These are phyloP conservation scores for Solenopsis invicta DNA, from an alignment of 1,140 invertebrate species.

Conservation along the genomic window DNA sequence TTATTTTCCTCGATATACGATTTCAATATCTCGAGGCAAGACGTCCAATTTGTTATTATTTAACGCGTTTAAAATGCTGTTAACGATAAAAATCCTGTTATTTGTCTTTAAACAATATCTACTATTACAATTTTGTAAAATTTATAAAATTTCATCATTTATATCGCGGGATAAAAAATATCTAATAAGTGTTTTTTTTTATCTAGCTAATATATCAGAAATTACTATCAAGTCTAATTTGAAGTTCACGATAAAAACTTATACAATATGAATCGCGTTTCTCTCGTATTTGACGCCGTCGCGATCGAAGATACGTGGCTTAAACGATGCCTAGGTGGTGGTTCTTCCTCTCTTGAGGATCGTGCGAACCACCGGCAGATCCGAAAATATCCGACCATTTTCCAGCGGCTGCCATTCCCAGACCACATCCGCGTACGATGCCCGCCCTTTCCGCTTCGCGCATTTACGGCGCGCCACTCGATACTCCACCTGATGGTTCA, in stretches of 20 bases:
- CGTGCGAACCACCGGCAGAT: slow-evolving; percentile 16
- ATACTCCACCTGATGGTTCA: slow-evolving; percentile 66
- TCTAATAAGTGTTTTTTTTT: not conserved
- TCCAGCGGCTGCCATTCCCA: slow-evolving; percentile 62
- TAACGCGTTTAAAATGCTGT: not conserved
- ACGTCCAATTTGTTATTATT: not conserved
- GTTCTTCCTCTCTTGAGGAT: slow-evolving; percentile 42
- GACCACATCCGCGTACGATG: slow-evolving; percentile 62
- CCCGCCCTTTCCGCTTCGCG: slow-evolving; percentile 65
- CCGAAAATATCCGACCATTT: slow-evolving; percentile 66
- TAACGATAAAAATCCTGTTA: not conserved
- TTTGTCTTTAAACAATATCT: not conserved
- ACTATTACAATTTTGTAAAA: not conserved
- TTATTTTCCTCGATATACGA: not conserved
- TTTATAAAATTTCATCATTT: slow-evolving; percentile 2
- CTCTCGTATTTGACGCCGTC: slow-evolving; percentile 36
- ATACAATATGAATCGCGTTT: slow-evolving; percentile 50
- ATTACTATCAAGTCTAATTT: slow-evolving; percentile 27
- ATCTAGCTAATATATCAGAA: not conserved
- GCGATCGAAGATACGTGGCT: slow-evolving; percentile 50
- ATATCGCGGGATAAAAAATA: not conserved
- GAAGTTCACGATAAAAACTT: slow-evolving; percentile 18
- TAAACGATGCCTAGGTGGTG: slow-evolving; percentile 33
- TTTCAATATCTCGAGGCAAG: not conserved
- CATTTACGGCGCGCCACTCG: slow-evolving; percentile 62